Conservation (phyloP, 2,888 invertebrate genomes). For the Fissipunctia ypsillon region DNA sequence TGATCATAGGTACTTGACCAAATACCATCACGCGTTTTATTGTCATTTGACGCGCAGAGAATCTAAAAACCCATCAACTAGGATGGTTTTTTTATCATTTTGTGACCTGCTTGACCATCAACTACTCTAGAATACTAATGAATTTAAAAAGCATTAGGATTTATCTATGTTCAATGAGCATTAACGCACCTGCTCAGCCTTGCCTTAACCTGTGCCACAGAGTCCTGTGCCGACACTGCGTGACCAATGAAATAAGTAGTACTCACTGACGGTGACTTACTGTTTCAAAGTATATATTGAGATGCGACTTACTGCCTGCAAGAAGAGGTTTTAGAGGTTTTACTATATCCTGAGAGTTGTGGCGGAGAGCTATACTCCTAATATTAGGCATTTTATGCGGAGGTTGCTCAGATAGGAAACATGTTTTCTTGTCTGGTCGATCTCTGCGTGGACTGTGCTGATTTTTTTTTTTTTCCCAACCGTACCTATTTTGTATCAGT, state of each 20-base stretch:
- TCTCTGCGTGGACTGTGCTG: too few species aligned
- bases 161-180: not conserved
- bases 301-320: not conserved
- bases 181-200: not conserved
- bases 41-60: slow-evolving; percentile 15
- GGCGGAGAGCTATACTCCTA: too few species aligned
- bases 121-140: not conserved
- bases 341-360: too few species aligned
- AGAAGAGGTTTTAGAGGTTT: not conserved
- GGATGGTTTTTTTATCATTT: not conserved
- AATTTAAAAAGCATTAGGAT: not conserved
- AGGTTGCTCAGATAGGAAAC: too few species aligned
- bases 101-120: not conserved
- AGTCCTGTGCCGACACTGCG: not conserved
- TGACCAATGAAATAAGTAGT: not conserved
- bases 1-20: not conserved
- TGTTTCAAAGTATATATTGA: not conserved
- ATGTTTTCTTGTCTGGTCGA: too few species aligned
- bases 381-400: too few species aligned
- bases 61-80: not conserved
- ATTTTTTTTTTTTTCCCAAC: too few species aligned
- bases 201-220: not conserved
- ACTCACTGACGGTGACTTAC: not conserved
- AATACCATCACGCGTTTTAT: slow-evolving; percentile 32
- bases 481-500: too few species aligned